Conservation (phyloP, 92 coral and sea anemone genomes). For the Umimayanthus chanpuru region DNA sequence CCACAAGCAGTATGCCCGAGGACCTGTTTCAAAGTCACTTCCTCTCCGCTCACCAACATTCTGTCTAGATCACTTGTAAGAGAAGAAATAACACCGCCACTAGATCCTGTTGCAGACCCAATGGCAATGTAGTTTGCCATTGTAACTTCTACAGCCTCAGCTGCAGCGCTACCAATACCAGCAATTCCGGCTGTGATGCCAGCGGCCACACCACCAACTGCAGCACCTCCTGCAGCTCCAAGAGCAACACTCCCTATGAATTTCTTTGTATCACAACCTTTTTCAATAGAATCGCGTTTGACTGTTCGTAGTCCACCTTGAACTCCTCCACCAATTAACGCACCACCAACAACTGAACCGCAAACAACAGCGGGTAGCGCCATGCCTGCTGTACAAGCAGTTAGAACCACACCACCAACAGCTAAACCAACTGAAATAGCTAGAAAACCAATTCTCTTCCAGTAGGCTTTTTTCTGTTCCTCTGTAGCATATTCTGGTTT, state of each 20-base stretch:
- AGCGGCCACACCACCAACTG: conserved; percentile 12
- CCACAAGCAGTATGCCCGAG: no score
- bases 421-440: conserved; percentile 17
- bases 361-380: conserved; percentile 22
- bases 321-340: conserved; percentile 6
- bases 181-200: conserved; percentile 6
- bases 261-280: conserved; percentile 13
- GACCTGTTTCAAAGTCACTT: no score
- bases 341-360: not conserved
- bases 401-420: conserved; percentile 4
- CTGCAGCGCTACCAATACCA: not conserved
- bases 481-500: not conserved
- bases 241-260: not conserved
- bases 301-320: conserved; percentile 18
- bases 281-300: not conserved
- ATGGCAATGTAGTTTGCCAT: not conserved
- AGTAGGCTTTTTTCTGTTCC: conserved; percentile 23
- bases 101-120: not conserved
- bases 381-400: conserved; percentile 34
- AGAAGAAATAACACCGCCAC: no score
- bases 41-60: no score
- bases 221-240: conserved; percentile 26
- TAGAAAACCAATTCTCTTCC: not conserved
- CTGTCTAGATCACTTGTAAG: no score
- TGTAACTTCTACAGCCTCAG: not conserved